Evolutionary conservation across 1,140 invertebrate genomes (phyloP).

Genomic region (Cheumatopsyche charites): DNA sequence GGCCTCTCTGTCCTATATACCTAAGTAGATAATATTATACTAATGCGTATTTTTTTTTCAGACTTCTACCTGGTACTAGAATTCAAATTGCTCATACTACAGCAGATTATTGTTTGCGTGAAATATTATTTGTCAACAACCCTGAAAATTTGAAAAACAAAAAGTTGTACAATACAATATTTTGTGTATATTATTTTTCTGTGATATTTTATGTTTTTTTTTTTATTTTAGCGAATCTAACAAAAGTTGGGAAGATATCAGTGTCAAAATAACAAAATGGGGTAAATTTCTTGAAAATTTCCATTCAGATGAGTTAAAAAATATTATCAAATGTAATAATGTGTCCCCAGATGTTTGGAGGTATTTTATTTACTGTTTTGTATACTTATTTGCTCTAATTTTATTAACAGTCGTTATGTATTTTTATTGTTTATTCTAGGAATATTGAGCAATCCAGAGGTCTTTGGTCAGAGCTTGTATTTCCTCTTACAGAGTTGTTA

Average conservation of each 20-base stretch:
- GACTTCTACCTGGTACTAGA: slow-evolving; percentile 40
- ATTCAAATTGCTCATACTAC: slow-evolving; percentile 45
- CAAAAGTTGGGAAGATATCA: slow-evolving; percentile 44
- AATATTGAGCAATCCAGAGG: slow-evolving; percentile 41
- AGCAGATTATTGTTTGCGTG: slow-evolving; percentile 43
- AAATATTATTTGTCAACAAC: slow-evolving; percentile 37
- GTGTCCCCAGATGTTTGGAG: slow-evolving; percentile 28
- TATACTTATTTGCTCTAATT: not conserved
- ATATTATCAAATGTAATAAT: slow-evolving; percentile 12
- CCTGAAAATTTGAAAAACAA: slow-evolving; percentile 35
- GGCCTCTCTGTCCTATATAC: too few relatives aligned
- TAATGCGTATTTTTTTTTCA: slow-evolving; percentile 36
- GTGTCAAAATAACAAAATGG: slow-evolving; percentile 43
- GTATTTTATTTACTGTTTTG: slow-evolving; percentile 29
- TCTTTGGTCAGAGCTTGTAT: slow-evolving; percentile 31
- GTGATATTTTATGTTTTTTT: slow-evolving; percentile 18
- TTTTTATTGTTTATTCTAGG: slow-evolving; percentile 26
- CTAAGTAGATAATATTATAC: too few relatives aligned
- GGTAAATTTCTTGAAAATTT: slow-evolving; percentile 43
- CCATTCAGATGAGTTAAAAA: slow-evolving; percentile 36
- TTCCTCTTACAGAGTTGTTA: slow-evolving; percentile 34
- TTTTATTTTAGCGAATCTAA: slow-evolving; percentile 31
- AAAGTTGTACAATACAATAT: slow-evolving; percentile 6
- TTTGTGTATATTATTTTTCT: not conserved
- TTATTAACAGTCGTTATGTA: not conserved